These are phyloP conservation scores for Disparrhopalites patrizii DNA, from an alignment of 2,888 invertebrate species.

Conservation along the genomic window DNA sequence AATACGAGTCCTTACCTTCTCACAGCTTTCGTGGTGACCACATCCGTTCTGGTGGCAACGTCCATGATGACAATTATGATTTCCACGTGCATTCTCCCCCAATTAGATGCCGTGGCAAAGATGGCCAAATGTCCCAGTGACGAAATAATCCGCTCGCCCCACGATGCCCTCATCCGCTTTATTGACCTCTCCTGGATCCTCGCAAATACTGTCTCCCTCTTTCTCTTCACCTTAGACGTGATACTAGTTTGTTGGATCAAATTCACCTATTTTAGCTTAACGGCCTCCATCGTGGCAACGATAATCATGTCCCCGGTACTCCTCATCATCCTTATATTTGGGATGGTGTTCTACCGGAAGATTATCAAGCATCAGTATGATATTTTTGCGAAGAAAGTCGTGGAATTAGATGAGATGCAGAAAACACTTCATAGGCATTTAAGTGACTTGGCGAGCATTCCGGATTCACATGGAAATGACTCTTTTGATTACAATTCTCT, in stretches of 20 bases:
- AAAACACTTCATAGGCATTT: not conserved
- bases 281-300: conserved; percentile 33
- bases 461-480: not conserved
- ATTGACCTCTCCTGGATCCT: conserved; percentile 44
- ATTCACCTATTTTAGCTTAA: conserved; percentile 33
- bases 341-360: conserved; percentile 40
- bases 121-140: conserved; percentile 32
- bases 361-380: conserved; percentile 30
- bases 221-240: conserved; percentile 45
- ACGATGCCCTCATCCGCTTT: conserved; percentile 39
- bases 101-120: conserved; percentile 39
- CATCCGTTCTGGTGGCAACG: conserved; percentile 41
- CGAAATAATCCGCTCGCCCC: conserved; percentile 35
- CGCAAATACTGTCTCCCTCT: conserved; percentile 40
- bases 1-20: conserved; percentile 32
- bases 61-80: conserved; percentile 43
- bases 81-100: conserved; percentile 31
- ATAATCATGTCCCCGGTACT: conserved; percentile 44
- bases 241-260: conserved; percentile 46
- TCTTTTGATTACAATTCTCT: not conserved
- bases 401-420: conserved; percentile 27
- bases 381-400: conserved; percentile 20
- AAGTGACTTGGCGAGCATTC: not conserved
- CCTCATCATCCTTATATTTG: conserved; percentile 42
- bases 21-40: conserved; percentile 38